Base-by-base conservation (phyloP, 1,140 invertebrate genomes). In the Drosophila burlai region DNA sequence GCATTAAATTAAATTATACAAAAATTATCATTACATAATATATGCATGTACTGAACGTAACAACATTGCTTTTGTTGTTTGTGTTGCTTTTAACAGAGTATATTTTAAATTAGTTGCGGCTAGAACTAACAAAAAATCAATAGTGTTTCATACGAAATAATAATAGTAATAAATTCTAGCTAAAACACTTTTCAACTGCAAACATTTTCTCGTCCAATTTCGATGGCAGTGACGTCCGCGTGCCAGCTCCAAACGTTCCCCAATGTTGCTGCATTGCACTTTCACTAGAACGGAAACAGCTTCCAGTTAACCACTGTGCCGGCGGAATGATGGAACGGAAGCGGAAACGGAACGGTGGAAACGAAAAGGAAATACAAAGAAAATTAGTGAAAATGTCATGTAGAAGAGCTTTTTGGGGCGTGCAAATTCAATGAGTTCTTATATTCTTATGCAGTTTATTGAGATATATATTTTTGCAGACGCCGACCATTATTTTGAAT, bases 271-370 rank as follows among this genome's bases (percentile, higher is more conserved):
- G 74, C 42, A 29, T 49, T 77, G 68, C 79, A 65, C 71, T 91
- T 81, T 71, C 71, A 68, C 80, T 92, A 92, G 84, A 92, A 92
- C 58, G 87, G 91, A 90, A 91, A 92, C 74, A 89, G 82, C 79
- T 92, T 92, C 91, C 91, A 92, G 83, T 92, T 92, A 92, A 92
- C 91, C 91, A 92, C 91, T 92, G 69, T 15, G 52, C 10, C 84
- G 92, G 64, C 26, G 52, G 34, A 46, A 42, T 31, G 38, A 42
- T 24, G 40, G 3, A 58, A 42, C 29, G 63, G 40, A 63, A 58
- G 49, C 61, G 47, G 15, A 62, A 46, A 55, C 61, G 45, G 63
- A 63, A 43, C 15, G 36, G 52, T 64, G 60, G 26, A 72, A 77
- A 60, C 36, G 68, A 49, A 71, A 80, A 68, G 18, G 66, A 50